These are phyloP conservation scores for Lepus townsendii DNA, from an alignment of 2,797 vertebrate species.

Conservation along the genomic window DNA sequence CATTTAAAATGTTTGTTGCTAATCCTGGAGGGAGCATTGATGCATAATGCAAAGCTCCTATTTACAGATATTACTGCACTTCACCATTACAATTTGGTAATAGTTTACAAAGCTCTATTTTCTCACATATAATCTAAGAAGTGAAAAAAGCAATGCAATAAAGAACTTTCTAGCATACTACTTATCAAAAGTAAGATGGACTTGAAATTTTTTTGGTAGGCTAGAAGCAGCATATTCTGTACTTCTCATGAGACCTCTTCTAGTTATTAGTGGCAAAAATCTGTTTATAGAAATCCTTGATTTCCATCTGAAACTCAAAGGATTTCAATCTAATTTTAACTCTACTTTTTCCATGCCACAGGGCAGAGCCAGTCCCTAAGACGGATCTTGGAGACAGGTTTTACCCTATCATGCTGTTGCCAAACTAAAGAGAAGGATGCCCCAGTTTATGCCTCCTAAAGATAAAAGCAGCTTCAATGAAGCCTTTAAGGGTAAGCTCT, in stretches of 20 bases:
- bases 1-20: slow-evolving; percentile 73
- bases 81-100: slow-evolving; percentile 88
- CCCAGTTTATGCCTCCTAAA: slow-evolving; percentile 53
- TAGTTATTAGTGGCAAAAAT: slow-evolving; percentile 70
- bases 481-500: slow-evolving; percentile 65
- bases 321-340: slow-evolving; percentile 56
- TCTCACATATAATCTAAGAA: slow-evolving; percentile 87
- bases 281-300: slow-evolving; percentile 73
- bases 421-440: slow-evolving; percentile 58
- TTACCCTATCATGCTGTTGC: not conserved
- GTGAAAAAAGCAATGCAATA: slow-evolving; percentile 79
- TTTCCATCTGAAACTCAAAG: slow-evolving; percentile 65
- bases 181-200: slow-evolving; percentile 85
- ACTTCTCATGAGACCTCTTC: slow-evolving; percentile 45
- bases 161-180: slow-evolving; percentile 86
- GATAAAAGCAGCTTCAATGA: slow-evolving; percentile 39
- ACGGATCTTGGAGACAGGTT: slow-evolving; percentile 46
- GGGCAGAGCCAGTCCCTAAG: slow-evolving; percentile 41
- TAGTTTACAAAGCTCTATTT: slow-evolving; percentile 88
- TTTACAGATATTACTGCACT: slow-evolving; percentile 85
- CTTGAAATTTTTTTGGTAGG: slow-evolving; percentile 86
- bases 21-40: slow-evolving; percentile 72
- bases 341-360: slow-evolving; percentile 64
- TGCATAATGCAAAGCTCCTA: slow-evolving; percentile 81
- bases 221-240: slow-evolving; percentile 87